These are phyloP conservation scores for Contarinia nasturtii DNA, from an alignment of 1,140 invertebrate species.

Conservation along the genomic window DNA sequence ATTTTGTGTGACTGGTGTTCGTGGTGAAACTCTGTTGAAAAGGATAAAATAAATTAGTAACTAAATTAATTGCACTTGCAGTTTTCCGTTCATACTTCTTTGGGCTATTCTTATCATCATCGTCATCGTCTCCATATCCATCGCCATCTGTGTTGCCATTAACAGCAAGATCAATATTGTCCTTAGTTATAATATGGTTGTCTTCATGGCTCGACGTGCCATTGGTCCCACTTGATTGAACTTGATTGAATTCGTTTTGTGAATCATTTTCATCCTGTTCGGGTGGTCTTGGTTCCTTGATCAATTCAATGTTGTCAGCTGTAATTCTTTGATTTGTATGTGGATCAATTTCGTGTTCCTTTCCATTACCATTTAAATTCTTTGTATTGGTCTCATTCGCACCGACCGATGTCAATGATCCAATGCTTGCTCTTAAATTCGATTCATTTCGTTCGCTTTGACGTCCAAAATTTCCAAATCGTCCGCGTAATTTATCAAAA, in stretches of 20 bases:
- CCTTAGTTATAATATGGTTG: conserved; percentile 14
- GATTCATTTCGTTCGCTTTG: conserved; percentile 22
- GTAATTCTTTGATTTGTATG: not conserved
- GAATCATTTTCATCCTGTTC: no score
- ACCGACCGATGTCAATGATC: conserved; percentile 29
- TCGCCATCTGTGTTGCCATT: conserved; percentile 23
- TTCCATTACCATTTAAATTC: no score
- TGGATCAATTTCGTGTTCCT: not conserved
- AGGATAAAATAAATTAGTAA: conserved; percentile 2
- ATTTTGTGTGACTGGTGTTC: conserved; percentile 72
- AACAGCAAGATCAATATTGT: conserved; percentile 4
- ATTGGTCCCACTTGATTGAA: conserved; percentile 22
- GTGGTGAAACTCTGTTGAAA: conserved; percentile 38
- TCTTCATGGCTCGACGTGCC: conserved; percentile 6
- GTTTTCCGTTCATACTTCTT: conserved; percentile 18
- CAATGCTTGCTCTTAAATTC: conserved; percentile 34
- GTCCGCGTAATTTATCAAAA: conserved; percentile 33
- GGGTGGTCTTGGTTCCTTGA: no score
- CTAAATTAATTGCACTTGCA: not conserved
- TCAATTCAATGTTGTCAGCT: no score
- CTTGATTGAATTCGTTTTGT: conserved; percentile 32
- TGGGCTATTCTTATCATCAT: conserved; percentile 14
- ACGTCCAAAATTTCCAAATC: conserved; percentile 41
- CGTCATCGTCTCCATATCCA: conserved; percentile 14
- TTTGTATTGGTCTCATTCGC: conserved; percentile 5